Evolutionary conservation across 53 echinoderm and acorn worm genomes (phyloP), one percentile per base, ranked within the genome.

Genomic region (Zoroaster sp.): DNA sequence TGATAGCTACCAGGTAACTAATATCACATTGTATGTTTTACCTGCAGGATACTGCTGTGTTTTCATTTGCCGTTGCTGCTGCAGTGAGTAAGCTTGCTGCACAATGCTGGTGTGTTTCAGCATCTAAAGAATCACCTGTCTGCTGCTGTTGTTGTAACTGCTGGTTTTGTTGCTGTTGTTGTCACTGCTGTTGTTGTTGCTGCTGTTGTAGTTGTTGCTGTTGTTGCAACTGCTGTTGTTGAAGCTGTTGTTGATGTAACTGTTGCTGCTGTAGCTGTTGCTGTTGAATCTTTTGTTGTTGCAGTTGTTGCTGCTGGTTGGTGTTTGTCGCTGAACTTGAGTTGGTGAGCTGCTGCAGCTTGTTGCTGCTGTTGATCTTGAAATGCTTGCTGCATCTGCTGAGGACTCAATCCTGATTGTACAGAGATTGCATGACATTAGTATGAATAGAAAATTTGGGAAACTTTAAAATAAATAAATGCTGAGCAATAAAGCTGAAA

Each of bases 371-470:
- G 82, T 30, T 71, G 90, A 31, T 73, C 71, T 72, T 83, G 83
- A 44, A 73, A 89, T 10, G 72, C 47, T 80, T 79, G 49, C 71
- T 91, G 93, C n/a, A n/a, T n/a, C n/a, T n/a, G n/a, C n/a, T n/a
- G n/a, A 5, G 94, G 94, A 79, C 94, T 94, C 13, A 92, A 18
- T 71, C 94, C 94, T 94, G 43, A 32, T 30, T 2, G 34, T 38
- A 59, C 65, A 74, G 47, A 55, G 12, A 39, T n/a, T n/a, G n/a
- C n/a, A n/a, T n/a, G n/a, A n/a, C n/a, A n/a, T n/a, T n/a, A n/a
- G n/a, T n/a, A n/a, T n/a, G n/a, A n/a, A n/a, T n/a, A n/a, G n/a
- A n/a, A n/a, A n/a, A n/a, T n/a, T n/a, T n/a, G n/a, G n/a, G n/a
- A n/a, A n/a, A n/a, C n/a, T n/a, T n/a, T n/a, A n/a, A n/a, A n/a